These are phyloP conservation scores for Eupithecia vulgata DNA, from an alignment of 2,888 invertebrate species.

Conservation along the genomic window DNA sequence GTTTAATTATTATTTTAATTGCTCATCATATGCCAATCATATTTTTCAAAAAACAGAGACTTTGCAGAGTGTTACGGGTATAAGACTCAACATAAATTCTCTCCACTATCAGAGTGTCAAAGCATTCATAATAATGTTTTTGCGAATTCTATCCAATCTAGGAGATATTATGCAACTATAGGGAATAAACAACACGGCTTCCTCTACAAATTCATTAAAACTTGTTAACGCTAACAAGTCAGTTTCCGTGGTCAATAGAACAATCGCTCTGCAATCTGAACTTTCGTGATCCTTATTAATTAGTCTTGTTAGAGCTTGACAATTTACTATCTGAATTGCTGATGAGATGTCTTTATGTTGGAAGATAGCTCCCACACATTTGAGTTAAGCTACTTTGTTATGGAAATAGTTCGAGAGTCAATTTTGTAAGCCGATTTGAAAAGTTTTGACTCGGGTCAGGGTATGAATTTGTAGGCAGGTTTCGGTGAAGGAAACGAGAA, in stretches of 20 bases:
- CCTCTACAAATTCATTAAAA: not conserved
- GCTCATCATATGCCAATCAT: no score
- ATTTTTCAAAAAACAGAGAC: no score
- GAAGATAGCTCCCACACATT: conserved; percentile 12
- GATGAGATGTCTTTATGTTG: conserved; percentile 6
- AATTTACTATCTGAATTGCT: not conserved
- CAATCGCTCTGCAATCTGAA: conserved; percentile 28
- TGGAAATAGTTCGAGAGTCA: not conserved
- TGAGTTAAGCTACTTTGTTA: conserved; percentile 44
- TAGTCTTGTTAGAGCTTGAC: not conserved
- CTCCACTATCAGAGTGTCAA: no score
- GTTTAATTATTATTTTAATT: no score
- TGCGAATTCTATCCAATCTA: no score
- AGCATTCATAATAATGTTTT: no score
- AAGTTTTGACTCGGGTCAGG: conserved; percentile 10
- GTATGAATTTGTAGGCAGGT: not conserved
- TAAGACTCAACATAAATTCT: no score
- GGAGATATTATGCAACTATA: not conserved
- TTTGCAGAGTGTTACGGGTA: no score
- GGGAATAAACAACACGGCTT: not conserved
- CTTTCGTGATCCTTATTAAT: conserved; percentile 41
- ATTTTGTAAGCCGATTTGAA: conserved; percentile 6
- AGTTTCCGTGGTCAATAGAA: not conserved
- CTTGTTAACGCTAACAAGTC: not conserved
- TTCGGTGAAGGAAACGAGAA: not conserved